Evolutionary conservation across 1,140 invertebrate species (phyloP).

Genomic region (Nautilus pompilius): DNA sequence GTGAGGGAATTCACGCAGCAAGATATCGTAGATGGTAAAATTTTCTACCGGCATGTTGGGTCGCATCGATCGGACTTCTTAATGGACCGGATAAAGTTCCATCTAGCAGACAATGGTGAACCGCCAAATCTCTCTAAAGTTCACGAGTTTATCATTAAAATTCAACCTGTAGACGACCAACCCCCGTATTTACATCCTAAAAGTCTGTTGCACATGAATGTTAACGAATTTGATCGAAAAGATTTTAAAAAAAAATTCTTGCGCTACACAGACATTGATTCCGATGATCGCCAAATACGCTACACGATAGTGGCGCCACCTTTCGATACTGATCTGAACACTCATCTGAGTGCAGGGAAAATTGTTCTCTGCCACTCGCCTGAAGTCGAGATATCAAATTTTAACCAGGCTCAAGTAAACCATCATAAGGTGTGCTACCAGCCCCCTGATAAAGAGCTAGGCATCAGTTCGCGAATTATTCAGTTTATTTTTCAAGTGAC

Average conservation of each 20-base stretch:
- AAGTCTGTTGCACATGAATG: conserved; percentile 45
- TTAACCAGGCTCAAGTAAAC: conserved; percentile 54
- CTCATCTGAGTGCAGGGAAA: conserved; percentile 40
- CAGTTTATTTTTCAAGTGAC: conserved; percentile 52
- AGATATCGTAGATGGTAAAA: conserved; percentile 51
- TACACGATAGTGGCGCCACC: conserved; percentile 42
- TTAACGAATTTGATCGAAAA: conserved; percentile 50
- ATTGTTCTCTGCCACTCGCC: conserved; percentile 49
- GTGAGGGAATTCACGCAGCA: conserved; percentile 50
- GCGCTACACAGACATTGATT: conserved; percentile 49
- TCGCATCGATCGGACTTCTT: conserved; percentile 32
- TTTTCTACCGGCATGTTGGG: conserved; percentile 54
- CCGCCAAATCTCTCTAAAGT: conserved; percentile 52
- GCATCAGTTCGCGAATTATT: conserved; percentile 48
- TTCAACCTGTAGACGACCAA: conserved; percentile 52
- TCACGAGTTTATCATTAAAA: conserved; percentile 46
- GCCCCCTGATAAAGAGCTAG: conserved; percentile 50
- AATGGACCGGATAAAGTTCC: conserved; percentile 47
- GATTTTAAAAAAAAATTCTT: conserved; percentile 45
- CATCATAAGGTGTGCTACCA: conserved; percentile 54
- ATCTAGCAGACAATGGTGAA: conserved; percentile 38
- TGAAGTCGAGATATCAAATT: conserved; percentile 30
- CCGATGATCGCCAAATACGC: conserved; percentile 41
- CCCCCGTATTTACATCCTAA: conserved; percentile 47
- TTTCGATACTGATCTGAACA: conserved; percentile 47